Percentiles rank a stretch among this genome's conserved stretches.
Evolutionary conservation across 2,113 vertebrate genomes (phyloP).

Genomic region (Aspiorhynchus laticeps): DNA sequence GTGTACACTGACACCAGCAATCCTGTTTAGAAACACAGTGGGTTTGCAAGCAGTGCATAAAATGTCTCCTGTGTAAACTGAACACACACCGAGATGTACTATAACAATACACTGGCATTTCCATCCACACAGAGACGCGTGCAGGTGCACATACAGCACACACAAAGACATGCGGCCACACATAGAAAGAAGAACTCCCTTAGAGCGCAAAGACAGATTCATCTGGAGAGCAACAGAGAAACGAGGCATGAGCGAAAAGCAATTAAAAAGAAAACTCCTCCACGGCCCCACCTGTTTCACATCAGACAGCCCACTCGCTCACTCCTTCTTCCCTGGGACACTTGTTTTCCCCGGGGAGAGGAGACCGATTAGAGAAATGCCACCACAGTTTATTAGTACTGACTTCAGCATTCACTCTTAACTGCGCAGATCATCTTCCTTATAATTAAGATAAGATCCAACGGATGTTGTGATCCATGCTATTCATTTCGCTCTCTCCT

Average conservation of each 20-base stretch:
- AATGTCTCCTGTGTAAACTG: slow-evolving; percentile 27
- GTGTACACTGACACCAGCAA: not conserved
- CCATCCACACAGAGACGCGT: not conserved
- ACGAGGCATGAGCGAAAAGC: slow-evolving; percentile 52
- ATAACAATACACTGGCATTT: slow-evolving; percentile 21
- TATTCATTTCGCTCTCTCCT: slow-evolving; percentile 43
- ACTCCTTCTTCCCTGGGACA: slow-evolving; percentile 35
- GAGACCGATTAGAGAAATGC: slow-evolving; percentile 63
- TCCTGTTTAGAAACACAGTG: slow-evolving; percentile 6
- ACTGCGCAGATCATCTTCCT: slow-evolving; percentile 62
- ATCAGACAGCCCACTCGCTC: slow-evolving; percentile 39
- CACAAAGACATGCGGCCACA: slow-evolving; percentile 24
- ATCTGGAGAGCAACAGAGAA: slow-evolving; percentile 23
- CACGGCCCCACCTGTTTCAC: slow-evolving; percentile 62
- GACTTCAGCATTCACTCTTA: slow-evolving; percentile 43
- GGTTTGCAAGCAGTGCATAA: not conserved
- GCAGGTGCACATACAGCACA: slow-evolving; percentile 15
- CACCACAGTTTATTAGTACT: slow-evolving; percentile 66
- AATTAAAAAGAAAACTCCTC: slow-evolving; percentile 60
- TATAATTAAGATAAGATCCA: slow-evolving; percentile 68
- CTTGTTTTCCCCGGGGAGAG: slow-evolving; percentile 31
- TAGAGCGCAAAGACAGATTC: slow-evolving; percentile 21
- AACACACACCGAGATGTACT: slow-evolving; percentile 14
- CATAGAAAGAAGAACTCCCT: slow-evolving; percentile 27
- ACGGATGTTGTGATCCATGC: slow-evolving; percentile 57